Percentiles rank a stretch among this genome's conserved stretches.
Evolutionary conservation across 2,888 invertebrate genomes (phyloP).

Genomic region (Drosophila paramelanica): DNA sequence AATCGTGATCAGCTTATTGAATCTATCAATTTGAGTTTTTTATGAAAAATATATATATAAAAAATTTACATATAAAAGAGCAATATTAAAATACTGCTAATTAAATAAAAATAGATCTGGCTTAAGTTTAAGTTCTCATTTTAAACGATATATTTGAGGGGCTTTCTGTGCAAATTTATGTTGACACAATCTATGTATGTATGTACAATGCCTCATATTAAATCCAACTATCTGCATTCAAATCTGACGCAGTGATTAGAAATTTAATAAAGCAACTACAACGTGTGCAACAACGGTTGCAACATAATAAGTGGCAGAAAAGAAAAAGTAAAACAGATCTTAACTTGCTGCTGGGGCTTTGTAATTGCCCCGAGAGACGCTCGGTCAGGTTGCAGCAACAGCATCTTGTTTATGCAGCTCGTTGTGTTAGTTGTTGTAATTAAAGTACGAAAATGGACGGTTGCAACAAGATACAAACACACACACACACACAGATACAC

Average conservation of each 20-base stretch:
- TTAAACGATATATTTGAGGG: too few relatives aligned
- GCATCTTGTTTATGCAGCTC: constrained; percentile 54
- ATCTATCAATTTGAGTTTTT: too few relatives aligned
- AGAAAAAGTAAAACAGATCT: constrained; percentile 50
- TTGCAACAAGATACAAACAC: constrained; percentile 47
- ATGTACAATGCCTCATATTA: constrained; percentile 9
- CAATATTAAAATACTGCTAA: too few relatives aligned
- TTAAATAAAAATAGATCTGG: too few relatives aligned
- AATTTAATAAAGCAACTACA: constrained; percentile 65
- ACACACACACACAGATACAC: constrained; percentile 16
- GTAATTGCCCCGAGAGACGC: constrained; percentile 63
- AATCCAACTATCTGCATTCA: constrained; percentile 27
- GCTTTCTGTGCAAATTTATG: too few relatives aligned
- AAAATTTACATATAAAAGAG: too few relatives aligned
- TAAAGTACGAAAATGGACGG: constrained; percentile 74
- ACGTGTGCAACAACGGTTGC: constrained; percentile 25
- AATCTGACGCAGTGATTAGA: constrained; percentile 56
- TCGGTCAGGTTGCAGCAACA: constrained; percentile 30
- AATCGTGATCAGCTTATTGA: too few relatives aligned
- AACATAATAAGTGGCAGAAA: constrained; percentile 49
- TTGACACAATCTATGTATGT: background rate
- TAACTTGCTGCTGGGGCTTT: constrained; percentile 56
- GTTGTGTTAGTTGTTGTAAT: constrained; percentile 76
- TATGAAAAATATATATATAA: too few relatives aligned
- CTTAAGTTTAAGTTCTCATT: too few relatives aligned